These are phyloP conservation scores for Glossosoma conforme DNA, from an alignment of 1,140 invertebrate genomes.

Conservation along the genomic window DNA sequence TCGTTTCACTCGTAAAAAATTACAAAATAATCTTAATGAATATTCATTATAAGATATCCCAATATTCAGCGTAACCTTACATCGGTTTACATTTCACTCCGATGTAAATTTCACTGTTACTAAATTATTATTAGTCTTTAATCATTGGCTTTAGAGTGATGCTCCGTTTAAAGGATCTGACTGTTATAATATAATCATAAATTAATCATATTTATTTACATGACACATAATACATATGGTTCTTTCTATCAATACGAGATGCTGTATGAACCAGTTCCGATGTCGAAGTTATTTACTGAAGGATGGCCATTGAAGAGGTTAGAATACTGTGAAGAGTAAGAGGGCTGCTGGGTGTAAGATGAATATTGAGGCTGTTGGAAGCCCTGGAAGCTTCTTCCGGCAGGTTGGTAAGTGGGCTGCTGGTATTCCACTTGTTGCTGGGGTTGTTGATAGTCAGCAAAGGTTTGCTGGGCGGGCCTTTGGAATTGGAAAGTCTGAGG, in stretches of 20 bases:
- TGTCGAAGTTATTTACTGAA: conserved; percentile 55
- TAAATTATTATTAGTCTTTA: no score
- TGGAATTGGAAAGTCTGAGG: conserved; percentile 15
- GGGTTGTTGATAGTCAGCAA: conserved; percentile 25
- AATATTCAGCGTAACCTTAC: not conserved
- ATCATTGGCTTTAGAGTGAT: conserved; percentile 9
- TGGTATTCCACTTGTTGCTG: conserved; percentile 39
- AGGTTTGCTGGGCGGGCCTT: conserved; percentile 32
- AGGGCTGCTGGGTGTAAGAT: conserved; percentile 34
- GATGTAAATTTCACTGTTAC: no score
- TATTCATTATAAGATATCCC: not conserved
- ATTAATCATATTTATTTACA: conserved; percentile 23
- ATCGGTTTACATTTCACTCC: no score
- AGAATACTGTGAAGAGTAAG: conserved; percentile 4
- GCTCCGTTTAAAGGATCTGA: conserved; percentile 1
- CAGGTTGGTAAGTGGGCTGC: conserved; percentile 29
- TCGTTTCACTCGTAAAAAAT: not conserved
- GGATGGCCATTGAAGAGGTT: conserved; percentile 53
- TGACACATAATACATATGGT: conserved; percentile 5
- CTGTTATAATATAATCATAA: no score
- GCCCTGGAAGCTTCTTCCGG: no score
- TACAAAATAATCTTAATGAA: not conserved
- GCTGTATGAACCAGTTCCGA: conserved; percentile 63
- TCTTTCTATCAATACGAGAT: conserved; percentile 51
- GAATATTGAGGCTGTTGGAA: conserved; percentile 31